These are phyloP conservation scores for Linnaemya tessellans DNA, from an alignment of 2,888 invertebrate genomes.

Conservation along the genomic window DNA sequence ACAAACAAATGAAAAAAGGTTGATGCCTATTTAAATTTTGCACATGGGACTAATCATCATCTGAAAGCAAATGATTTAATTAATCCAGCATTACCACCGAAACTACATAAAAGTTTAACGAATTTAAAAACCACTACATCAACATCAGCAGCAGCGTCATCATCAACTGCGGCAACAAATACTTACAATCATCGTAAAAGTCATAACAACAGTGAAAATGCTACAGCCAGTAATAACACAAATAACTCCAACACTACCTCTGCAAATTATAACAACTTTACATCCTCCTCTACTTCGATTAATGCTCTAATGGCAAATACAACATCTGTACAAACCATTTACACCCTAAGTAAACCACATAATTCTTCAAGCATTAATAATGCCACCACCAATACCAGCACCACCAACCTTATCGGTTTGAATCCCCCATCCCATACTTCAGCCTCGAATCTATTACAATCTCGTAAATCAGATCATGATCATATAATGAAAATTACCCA, in stretches of 20 bases:
- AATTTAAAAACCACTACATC: conserved; percentile 80
- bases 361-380: conserved; percentile 56
- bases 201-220: conserved; percentile 70
- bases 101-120: conserved; percentile 83
- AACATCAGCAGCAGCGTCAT: conserved; percentile 45
- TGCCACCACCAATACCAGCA: conserved; percentile 27
- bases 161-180: conserved; percentile 50
- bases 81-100: conserved; percentile 83
- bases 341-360: conserved; percentile 78
- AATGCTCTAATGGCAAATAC: conserved; percentile 64
- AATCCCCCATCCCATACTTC: conserved; percentile 44
- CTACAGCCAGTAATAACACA: conserved; percentile 63
- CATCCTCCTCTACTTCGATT: conserved; percentile 51
- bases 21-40: conserved; percentile 81
- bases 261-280: conserved; percentile 67
- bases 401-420: conserved; percentile 50
- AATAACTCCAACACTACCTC: conserved; percentile 69
- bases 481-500: conserved; percentile 73
- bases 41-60: conserved; percentile 76
- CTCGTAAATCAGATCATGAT: conserved; percentile 74
- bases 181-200: conserved; percentile 57
- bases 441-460: conserved; percentile 54
- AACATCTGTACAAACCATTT: conserved; percentile 79
- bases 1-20: conserved; percentile 75
- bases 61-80: conserved; percentile 77